Percentiles rank a stretch among this genome's conserved stretches.
Evolutionary conservation across 2,888 invertebrate genomes (phyloP).

Genomic region (Eutolmus rufibarbis): DNA sequence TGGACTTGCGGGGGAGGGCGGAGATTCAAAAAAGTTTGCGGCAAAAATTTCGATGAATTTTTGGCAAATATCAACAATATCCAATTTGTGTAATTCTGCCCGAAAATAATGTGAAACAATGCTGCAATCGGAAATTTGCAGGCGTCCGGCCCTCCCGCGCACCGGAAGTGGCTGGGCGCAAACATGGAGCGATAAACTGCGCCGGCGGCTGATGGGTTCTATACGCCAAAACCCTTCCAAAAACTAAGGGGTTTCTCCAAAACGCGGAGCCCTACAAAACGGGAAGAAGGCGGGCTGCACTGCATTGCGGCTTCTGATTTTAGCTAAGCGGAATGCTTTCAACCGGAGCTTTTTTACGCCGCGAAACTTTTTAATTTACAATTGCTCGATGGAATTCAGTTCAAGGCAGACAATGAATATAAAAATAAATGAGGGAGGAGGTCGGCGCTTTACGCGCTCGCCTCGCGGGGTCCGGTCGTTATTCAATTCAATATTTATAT

Average conservation of each 20-base stretch:
- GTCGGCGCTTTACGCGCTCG: background rate
- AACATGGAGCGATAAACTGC: background rate
- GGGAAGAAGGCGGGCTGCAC: background rate
- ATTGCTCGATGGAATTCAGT: background rate
- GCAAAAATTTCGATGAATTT: conserved; percentile 5
- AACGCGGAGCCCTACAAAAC: background rate
- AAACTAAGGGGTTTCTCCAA: background rate
- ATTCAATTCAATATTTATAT: background rate
- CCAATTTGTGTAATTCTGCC: conserved; percentile 19
- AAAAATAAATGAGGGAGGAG: conserved; percentile 6
- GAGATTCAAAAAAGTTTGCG: background rate
- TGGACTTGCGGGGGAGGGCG: background rate
- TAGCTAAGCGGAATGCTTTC: background rate
- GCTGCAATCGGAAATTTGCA: background rate
- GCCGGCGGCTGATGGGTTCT: background rate
- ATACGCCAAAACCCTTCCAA: background rate
- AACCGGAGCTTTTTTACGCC: background rate
- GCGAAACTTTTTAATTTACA: conserved; percentile 20
- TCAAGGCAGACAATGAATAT: conserved; percentile 22
- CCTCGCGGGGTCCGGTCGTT: background rate
- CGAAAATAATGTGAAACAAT: conserved; percentile 1
- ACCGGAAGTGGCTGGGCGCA: background rate
- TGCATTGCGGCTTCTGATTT: background rate
- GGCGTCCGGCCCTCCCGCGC: background rate
- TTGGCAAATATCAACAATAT: conserved; percentile 31